phyloP scores from a whole-genome alignment of 2,797 vertebrate genomes.

The Sorex maritimensis region DNA sequence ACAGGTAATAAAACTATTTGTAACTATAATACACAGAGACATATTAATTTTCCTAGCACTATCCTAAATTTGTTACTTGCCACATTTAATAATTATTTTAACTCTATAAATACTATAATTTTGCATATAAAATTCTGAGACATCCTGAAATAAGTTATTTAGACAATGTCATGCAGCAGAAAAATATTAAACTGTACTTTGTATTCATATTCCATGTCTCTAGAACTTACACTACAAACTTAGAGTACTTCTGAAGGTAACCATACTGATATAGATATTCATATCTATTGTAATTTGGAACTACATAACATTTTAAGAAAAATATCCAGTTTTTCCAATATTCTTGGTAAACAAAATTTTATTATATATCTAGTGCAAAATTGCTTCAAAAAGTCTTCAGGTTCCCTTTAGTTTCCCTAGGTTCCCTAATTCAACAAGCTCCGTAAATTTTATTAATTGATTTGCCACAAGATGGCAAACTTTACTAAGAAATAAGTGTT shows the following conservation, averaged over 20 bases:
- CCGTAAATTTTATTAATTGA: neutral
- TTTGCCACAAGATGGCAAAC: slow-evolving; percentile 91
- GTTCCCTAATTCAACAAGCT: neutral
- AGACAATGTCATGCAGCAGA: neutral
- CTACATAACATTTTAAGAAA: neutral
- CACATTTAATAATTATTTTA: neutral
- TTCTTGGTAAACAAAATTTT: slow-evolving; percentile 46
- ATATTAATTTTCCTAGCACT: neutral
- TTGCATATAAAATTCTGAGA: slow-evolving; percentile 19
- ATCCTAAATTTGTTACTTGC: neutral
- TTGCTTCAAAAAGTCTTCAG: neutral
- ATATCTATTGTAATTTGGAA: slow-evolving; percentile 10
- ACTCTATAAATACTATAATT: neutral
- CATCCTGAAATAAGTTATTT: neutral
- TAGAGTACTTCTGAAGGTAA: neutral
- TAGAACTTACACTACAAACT: neutral
- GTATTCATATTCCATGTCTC: neutral
- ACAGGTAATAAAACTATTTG: neutral
- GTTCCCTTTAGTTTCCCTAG: too few species aligned
- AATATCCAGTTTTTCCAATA: neutral
- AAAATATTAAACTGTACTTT: neutral
- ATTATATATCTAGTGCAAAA: neutral
- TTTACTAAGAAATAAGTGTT: slow-evolving; percentile 79
- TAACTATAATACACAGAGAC: neutral
- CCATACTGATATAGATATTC: neutral